Percentiles rank a stretch among this genome's conserved stretches.
Conservation (phyloP, 1,140 invertebrate species). For the Sitodiplosis mosellana region DNA sequence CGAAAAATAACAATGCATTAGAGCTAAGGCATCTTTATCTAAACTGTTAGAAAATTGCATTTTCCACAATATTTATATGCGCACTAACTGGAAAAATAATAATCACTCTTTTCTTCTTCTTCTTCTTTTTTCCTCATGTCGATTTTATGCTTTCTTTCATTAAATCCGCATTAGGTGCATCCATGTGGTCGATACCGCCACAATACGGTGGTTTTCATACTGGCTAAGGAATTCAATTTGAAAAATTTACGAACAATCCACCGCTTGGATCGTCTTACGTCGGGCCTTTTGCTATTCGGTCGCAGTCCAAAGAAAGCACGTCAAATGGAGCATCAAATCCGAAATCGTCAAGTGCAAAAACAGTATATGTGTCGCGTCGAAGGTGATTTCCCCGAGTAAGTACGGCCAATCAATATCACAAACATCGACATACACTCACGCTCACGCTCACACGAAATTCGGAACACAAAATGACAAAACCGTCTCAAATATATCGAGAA, state of each 20-base stretch:
- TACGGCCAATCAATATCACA: constrained; percentile 15
- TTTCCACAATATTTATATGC: neutral
- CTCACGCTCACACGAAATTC: no score
- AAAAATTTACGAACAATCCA: constrained; percentile 86
- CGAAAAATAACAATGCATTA: no score
- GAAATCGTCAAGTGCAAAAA: constrained; percentile 79
- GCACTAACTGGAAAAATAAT: neutral
- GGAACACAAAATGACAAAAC: no score
- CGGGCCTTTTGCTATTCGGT: constrained; percentile 83
- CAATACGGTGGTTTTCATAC: constrained; percentile 90
- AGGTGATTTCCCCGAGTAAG: constrained; percentile 90
- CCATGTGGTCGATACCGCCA: constrained; percentile 91
- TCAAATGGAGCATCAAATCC: constrained; percentile 86
- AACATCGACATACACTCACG: no score
- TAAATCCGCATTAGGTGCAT: constrained; percentile 50
- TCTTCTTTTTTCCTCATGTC: no score
- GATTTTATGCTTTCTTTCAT: no score
- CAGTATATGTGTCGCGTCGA: constrained; percentile 95
- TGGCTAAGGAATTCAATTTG: constrained; percentile 89
- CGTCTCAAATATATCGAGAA: no score
- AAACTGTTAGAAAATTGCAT: neutral
- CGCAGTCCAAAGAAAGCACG: constrained; percentile 79
- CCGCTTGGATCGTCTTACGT: constrained; percentile 81
- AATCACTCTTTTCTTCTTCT: no score
- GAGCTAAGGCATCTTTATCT: neutral